A percentile compares a stretch with the other conserved stretches of the same genome.
Conservation (phyloP, 1,140 invertebrate genomes). For the Trachelipus rathkii region DNA sequence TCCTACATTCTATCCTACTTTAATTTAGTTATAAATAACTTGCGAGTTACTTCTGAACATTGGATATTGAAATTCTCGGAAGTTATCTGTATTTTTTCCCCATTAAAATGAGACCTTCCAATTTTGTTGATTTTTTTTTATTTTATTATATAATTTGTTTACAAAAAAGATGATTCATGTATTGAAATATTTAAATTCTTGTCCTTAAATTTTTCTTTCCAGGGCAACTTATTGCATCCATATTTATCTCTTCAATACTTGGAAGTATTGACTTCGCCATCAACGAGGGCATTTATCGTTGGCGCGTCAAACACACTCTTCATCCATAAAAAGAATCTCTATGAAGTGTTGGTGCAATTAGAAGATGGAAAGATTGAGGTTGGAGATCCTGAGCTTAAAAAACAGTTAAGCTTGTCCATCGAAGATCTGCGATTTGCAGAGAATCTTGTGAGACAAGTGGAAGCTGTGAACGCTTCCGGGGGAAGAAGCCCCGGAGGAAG, state of each 20-base stretch:
- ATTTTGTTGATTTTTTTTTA: too few species aligned
- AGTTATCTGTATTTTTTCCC: too few species aligned
- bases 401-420: constrained; percentile 79
- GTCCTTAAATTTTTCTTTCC: neutral
- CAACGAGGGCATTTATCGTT: constrained; percentile 85
- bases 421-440: constrained; percentile 95
- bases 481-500: neutral
- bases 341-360: constrained; percentile 79
- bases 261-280: constrained; percentile 81
- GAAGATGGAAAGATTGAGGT: constrained; percentile 84
- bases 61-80: too few species aligned
- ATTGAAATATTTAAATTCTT: neutral
- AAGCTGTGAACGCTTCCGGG: constrained; percentile 33
- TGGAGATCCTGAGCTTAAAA: constrained; percentile 73
- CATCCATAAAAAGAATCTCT: constrained; percentile 86
- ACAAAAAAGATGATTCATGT: too few species aligned
- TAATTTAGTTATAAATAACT: too few species aligned
- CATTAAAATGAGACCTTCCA: too few species aligned
- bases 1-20: too few species aligned
- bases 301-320: constrained; percentile 97
- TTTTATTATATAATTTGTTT: too few species aligned
- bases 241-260: constrained; percentile 93
- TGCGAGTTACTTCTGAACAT: too few species aligned
- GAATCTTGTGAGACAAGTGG: constrained; percentile 72
- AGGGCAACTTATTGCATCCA: constrained; percentile 86